Evolutionary conservation across 2,113 vertebrate genomes (phyloP).

Genomic region (Lonchura striata): DNA sequence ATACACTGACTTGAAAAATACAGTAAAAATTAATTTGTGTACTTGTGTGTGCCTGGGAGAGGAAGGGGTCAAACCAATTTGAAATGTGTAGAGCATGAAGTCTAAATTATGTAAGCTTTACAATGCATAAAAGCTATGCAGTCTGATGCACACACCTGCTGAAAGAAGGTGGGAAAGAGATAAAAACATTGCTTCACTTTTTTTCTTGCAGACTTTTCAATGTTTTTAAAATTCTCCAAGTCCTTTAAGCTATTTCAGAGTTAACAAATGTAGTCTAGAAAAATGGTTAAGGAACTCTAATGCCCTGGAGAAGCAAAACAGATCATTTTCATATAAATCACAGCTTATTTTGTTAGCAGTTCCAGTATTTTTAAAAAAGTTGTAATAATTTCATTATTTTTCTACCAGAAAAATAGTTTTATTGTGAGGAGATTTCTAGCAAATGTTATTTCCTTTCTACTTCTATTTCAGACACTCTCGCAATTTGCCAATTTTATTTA

Average conservation of each 20-base stretch:
- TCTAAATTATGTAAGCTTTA: slow-evolving; percentile 34
- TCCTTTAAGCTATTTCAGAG: slow-evolving; percentile 29
- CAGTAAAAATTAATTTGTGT: background rate
- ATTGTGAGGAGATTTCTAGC: background rate
- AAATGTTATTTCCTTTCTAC: background rate
- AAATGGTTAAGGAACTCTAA: slow-evolving; percentile 1
- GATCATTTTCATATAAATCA: slow-evolving; percentile 41
- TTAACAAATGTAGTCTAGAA: slow-evolving; percentile 9
- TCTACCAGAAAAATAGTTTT: slow-evolving; percentile 8
- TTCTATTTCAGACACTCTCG: background rate
- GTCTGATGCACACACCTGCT: background rate
- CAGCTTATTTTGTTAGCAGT: slow-evolving; percentile 56
- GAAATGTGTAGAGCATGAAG: slow-evolving; percentile 11
- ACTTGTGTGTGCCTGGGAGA: background rate
- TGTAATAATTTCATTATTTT: slow-evolving; percentile 34
- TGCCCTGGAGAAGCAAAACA: background rate
- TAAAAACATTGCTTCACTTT: slow-evolving; percentile 30
- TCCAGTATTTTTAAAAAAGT: background rate
- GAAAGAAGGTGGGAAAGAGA: slow-evolving; percentile 48
- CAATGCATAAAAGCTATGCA: background rate
- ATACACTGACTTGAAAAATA: background rate
- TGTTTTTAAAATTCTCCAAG: slow-evolving; percentile 31
- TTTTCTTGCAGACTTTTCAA: background rate
- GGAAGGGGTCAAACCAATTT: slow-evolving; percentile 41
- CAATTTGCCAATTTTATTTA: background rate